phyloP scores from a whole-genome alignment of 2,888 invertebrate genomes.

The Leucophenga montana region DNA sequence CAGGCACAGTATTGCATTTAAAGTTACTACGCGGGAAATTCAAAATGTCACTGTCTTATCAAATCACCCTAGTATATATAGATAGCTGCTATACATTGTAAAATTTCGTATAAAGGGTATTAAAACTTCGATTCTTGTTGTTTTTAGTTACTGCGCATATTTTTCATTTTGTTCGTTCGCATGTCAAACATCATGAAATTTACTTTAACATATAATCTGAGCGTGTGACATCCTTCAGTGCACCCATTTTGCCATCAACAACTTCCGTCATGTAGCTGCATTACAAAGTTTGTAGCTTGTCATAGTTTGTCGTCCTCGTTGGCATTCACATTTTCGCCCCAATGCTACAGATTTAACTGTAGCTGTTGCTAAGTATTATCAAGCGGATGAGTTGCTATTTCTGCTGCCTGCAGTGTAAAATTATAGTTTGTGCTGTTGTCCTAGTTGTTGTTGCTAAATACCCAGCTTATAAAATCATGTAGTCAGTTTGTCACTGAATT shows the following conservation, averaged over 20 bases:
- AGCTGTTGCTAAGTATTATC: background rate
- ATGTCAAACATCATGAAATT: conserved; percentile 18
- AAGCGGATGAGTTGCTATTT: background rate
- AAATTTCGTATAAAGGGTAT: no score
- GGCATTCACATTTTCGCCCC: background rate
- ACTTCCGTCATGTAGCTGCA: background rate
- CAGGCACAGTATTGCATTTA: no score
- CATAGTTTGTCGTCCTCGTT: background rate
- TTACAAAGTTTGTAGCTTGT: background rate
- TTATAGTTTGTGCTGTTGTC: conserved; percentile 6
- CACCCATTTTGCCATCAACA: background rate
- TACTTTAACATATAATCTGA: conserved; percentile 4
- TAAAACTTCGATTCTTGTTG: background rate
- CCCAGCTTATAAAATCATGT: conserved; percentile 60
- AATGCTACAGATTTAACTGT: background rate
- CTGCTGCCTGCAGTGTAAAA: conserved; percentile 5
- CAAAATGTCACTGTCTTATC: no score
- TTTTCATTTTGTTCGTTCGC: background rate
- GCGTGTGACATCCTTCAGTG: background rate
- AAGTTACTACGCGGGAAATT: no score
- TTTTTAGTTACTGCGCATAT: conserved; percentile 26
- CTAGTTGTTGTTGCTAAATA: conserved; percentile 56
- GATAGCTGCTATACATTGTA: no score
- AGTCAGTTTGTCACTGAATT: conserved; percentile 66
- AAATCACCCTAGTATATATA: no score